Evolutionary conservation across 2,113 vertebrate genomes (phyloP), one percentile per base, ranked within the genome.

Genomic region (Lethenteron camtschaticum): DNA sequence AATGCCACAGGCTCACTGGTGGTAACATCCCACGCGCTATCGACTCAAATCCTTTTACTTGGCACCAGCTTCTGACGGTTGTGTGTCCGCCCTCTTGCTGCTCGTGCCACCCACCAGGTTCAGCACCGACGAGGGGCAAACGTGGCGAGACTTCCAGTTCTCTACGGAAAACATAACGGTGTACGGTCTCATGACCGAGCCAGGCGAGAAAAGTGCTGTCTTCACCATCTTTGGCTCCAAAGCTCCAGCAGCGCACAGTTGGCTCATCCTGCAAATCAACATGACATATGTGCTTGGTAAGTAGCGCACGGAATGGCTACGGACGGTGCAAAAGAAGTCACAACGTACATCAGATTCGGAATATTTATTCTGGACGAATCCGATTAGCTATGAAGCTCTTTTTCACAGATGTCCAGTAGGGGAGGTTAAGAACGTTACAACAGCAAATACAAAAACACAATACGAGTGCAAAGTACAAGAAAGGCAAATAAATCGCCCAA

Each of bases 201-300:
- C 94, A 0, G 92, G 94, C 0, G 94, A 99, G 79, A 95, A 94
- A 74, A 96, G 90, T 80, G 90, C 90, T 5, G 78, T 96, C 57
- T 99, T 99, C 78, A 99, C 94, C 75, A 85, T 99, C 78, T 99
- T 99, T 0, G 94, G 94, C 58, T 95, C 94, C 0, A 92, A 90
- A 60, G 88, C 91, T 2, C 85, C 88, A 78, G 88, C 85, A 1
- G 82, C 81, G 2, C 94, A 99, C 83, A 96, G 90, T 79, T 99
- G 94, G 94, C 84, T 99, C 70, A 96, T 99, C 75, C 79, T 99
- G 75, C 94, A 99, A 83, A 82, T 99, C 83, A 96, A 99, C 76
- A 80, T 86, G 78, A 89, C 86, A 0, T 83, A 86, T 0, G 87
- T 87, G 8, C 82, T 99, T 57, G 90, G 94, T 99, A 77, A 80